Evolutionary conservation across 2,113 vertebrate species (phyloP), one percentile per base, ranked within the genome.

Genomic region (Sinocyclocheilus grahami): DNA sequence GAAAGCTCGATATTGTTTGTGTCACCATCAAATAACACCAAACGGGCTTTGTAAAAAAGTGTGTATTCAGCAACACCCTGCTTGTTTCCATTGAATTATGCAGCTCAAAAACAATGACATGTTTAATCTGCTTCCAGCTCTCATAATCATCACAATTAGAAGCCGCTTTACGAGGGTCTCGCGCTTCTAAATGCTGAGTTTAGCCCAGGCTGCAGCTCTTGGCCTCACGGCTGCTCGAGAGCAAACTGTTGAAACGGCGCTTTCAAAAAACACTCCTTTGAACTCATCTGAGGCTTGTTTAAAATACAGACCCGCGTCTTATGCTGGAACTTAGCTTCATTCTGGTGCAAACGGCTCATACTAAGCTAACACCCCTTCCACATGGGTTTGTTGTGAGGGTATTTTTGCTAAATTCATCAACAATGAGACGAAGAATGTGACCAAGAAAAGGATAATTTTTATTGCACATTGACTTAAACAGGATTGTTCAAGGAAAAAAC

Each of bases 61-160:
- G 75, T 71, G 46, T 71, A 86, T 84, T 86, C 87, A 82, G 71
- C 81, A 83, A 84, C 65, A 82, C 51, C 42, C 58, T 53, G 18
- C 42, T 83, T 58, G 39, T 84, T 79, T 88, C 63, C 67, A 86
- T 89, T 86, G 75, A 86, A 89, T 92, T 79, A 37, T 53, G 67
- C 79, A 30, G 39, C 78, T 77, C 53, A 75, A 78, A 89, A 90
- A 85, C 86, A 84, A 60, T 71, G 75, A 80, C 79, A 75, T 67
- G 86, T 90, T 89, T 92, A 83, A 91, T 91, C 85, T 87, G 82
- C 85, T 86, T 89, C 88, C 90, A 90, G 67, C 86, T 85, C 80
- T 74, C 86, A 89, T 88, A 86, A 92, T 92, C 74, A 85, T 71
- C 86, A 87, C 90, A 88, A 89, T 91, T 91, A 91, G 86, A 82